Base-by-base conservation (phyloP, 2,797 vertebrate species). In the Phrynocephalus guinanensis region DNA sequence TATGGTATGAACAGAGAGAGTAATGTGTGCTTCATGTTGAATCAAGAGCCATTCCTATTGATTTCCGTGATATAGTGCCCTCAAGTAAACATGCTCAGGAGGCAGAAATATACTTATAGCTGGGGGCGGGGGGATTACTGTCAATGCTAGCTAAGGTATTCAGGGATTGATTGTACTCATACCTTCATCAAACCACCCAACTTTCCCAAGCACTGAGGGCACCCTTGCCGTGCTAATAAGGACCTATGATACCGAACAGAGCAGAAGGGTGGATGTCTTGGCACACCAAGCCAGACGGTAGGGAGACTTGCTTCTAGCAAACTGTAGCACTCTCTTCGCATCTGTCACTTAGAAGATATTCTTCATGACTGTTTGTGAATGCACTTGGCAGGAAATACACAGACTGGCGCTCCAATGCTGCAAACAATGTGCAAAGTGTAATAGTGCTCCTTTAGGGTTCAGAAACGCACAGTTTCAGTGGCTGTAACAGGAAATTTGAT, bases 301-400 rank as follows among this genome's bases (percentile, higher is more conserved):
- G 20, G 6, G 52, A 75, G 56, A 22, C 28, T 87, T 60, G 30
- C 68, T 86, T 71, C 50, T 2, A 92, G 44, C 71, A 81, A 79
- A 77, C 71, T 11, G 56, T 56, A 63, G 33, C 63, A 88, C 8
- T 70, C 73, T 33, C 70, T 86, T 83, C 52, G 60, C 52, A 86
- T 86, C 78, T 75, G 86, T 56, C 72, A n/a, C 81, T 85, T 91
- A 73, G 86, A 67, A 84, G 79, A 91, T 72, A 91, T 0, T 89
- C 87, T 82, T 3, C 81, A 66, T 86, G 87, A 28, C 85, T 28
- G 73, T 56, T 91, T 68, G 30, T 68, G 90, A n/a, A 44, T 73
- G 16, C 50, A 90, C 44, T 28, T 72, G 88, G 85, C 16, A 3
- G 0, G 72, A 87, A 92, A 82, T 82, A 85, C 38, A 28, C 24